Evolutionary conservation across 2,113 vertebrate species (phyloP).

Genomic region (Cyprinodon tularosa): DNA sequence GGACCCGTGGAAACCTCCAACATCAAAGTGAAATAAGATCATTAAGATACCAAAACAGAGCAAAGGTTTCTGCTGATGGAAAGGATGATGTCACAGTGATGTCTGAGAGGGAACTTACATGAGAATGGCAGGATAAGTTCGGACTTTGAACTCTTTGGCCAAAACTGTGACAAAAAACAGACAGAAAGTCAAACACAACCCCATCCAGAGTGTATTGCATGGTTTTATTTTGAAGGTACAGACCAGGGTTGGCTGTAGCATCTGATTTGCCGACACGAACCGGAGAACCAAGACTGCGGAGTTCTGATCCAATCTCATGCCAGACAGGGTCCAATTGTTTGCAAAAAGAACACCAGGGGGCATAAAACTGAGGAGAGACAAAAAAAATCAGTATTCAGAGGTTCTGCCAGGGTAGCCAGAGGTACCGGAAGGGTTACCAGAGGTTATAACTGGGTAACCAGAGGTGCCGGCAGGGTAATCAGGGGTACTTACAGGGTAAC

Average conservation of each 20-base stretch:
- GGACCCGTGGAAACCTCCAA: too few species aligned
- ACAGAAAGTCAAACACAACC: not conserved
- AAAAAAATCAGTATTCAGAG: not conserved
- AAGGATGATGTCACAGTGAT: not conserved
- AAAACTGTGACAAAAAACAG: constrained; percentile 76
- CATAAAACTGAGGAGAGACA: constrained; percentile 85
- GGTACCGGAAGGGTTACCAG: too few species aligned
- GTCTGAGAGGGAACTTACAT: constrained; percentile 82
- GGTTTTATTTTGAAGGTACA: constrained; percentile 52
- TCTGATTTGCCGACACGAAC: constrained; percentile 93
- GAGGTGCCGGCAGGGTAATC: too few species aligned
- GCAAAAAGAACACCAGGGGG: constrained; percentile 94
- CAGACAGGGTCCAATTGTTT: constrained; percentile 92
- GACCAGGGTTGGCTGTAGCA: constrained; percentile 86
- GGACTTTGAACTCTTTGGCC: constrained; percentile 90
- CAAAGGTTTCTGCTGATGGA: not conserved
- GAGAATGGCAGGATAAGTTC: constrained; percentile 91
- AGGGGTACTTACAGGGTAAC: too few species aligned
- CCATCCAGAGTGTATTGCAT: not conserved
- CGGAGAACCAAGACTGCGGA: constrained; percentile 87
- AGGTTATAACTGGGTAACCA: too few species aligned
- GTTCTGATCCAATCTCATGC: constrained; percentile 92
- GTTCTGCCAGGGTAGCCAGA: not conserved
- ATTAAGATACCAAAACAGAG: not conserved
- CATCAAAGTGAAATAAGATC: too few species aligned